Base-by-base conservation (phyloP, 2,888 invertebrate species). In the Sussaba pulchella region DNA sequence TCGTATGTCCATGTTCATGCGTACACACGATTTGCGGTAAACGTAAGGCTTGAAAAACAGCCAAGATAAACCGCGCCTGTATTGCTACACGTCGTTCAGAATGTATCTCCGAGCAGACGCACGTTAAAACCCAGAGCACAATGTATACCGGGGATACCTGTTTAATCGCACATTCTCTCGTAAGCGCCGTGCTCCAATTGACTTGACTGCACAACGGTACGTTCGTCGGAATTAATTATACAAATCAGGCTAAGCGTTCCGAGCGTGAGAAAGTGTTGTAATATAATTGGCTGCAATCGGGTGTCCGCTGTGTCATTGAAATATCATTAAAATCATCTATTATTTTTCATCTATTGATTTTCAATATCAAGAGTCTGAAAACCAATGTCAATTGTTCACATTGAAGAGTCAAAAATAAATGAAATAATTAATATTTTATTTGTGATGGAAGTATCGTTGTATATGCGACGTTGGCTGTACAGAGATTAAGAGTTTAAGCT, bases 51-150 rank as follows among this genome's bases (percentile, higher is more conserved):
- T 41, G 64, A 69, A 64, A 80, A 81, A 81, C 43, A 21, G 64
- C 70, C 6, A 2, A 70, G 70, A 74, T 31, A 78, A 73, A 81
- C 81, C 81, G 81, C 81, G 81, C 81, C 81, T 73, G 59, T 77
- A 59, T 54, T 57, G 71, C 43, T 76, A 70, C 31, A 31, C 81
- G 64, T n/a, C 54, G 50, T 43, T 52, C 77, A 77, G 77, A 81
- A 81, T 81, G 72, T 81, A 61, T 66, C 64, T 12, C 41, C 36
- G 66, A 26, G 10, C 57, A 31, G 59, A 69, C 69, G 39, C 17
- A 45, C 17, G 67, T 67, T 61, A 8, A 50, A 59, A 31, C 21
- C n/a, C 19, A 6, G 14, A 69, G 61, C 72, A 19, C 19, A 75
- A 41, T 57, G 41, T 63, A 52, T 43, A 36, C 50, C 26, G 3